Conservation (phyloP, 2,888 invertebrate species). For the Furcula furcula region DNA sequence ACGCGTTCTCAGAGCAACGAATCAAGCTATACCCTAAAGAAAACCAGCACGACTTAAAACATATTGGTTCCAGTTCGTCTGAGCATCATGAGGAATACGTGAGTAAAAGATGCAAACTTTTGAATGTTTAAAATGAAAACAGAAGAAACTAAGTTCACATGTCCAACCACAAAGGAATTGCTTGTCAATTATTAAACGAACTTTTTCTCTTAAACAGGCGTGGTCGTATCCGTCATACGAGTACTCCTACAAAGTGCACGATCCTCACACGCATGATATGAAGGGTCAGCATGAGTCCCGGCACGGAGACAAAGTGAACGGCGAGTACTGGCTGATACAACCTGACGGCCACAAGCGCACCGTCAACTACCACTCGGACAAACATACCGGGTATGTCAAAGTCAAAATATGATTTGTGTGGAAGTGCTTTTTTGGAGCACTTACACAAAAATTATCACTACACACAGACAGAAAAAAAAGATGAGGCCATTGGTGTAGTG, state of each 20-base stretch:
- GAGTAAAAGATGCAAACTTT: too few species aligned
- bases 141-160: too few species aligned
- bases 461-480: too few species aligned
- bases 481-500: too few species aligned
- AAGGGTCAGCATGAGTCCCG: conserved; percentile 76
- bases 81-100: conserved; percentile 73
- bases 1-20: conserved; percentile 54
- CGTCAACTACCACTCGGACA: conserved; percentile 74
- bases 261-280: conserved; percentile 79
- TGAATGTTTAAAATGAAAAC: too few species aligned
- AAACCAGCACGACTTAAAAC: conserved; percentile 39
- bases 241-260: conserved; percentile 79
- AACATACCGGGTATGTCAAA: conserved; percentile 76
- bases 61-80: conserved; percentile 48
- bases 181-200: too few species aligned
- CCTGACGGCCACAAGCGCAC: conserved; percentile 77
- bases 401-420: too few species aligned
- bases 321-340: conserved; percentile 77
- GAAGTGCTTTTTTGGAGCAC: too few species aligned
- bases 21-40: conserved; percentile 34
- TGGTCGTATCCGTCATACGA: conserved; percentile 74
- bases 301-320: conserved; percentile 75
- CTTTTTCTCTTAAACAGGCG: conserved; percentile 41
- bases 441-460: too few species aligned
- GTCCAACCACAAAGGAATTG: not conserved